A percentile compares a stretch with the other conserved stretches of the same genome.
These are phyloP conservation scores for Carlito syrichta DNA, from an alignment of 2,113 vertebrate genomes.

Conservation along the genomic window DNA sequence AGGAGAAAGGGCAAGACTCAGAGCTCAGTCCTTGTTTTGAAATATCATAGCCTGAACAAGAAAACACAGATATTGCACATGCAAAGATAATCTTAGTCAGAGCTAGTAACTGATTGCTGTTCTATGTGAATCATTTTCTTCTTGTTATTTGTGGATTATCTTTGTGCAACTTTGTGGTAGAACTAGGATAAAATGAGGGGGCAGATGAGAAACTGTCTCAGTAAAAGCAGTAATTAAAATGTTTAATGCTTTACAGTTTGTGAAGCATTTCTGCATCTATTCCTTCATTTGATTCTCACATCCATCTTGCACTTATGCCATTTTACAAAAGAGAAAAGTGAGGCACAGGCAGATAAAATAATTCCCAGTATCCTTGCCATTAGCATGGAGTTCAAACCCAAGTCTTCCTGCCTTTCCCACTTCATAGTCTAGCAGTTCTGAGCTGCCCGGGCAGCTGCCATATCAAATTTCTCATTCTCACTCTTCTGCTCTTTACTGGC, in stretches of 20 bases:
- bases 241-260: not conserved
- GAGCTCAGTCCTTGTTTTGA: not conserved
- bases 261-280: not conserved
- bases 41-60: not conserved
- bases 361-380: not conserved
- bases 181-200: not conserved
- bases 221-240: not conserved
- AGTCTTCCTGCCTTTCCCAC: not conserved
- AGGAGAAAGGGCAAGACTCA: not conserved
- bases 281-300: not conserved
- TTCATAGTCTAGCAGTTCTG: not conserved
- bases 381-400: not conserved
- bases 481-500: not conserved
- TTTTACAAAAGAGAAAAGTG: not conserved
- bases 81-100: not conserved
- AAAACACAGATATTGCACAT: too few species aligned
- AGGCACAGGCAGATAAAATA: not conserved
- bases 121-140: not conserved
- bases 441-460: not conserved
- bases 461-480: not conserved
- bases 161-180: not conserved
- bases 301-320: not conserved
- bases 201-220: not conserved
- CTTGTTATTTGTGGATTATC: not conserved
- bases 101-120: not conserved